These are phyloP conservation scores for Drosophila guanche DNA, from an alignment of 1,140 invertebrate species.

Conservation along the genomic window DNA sequence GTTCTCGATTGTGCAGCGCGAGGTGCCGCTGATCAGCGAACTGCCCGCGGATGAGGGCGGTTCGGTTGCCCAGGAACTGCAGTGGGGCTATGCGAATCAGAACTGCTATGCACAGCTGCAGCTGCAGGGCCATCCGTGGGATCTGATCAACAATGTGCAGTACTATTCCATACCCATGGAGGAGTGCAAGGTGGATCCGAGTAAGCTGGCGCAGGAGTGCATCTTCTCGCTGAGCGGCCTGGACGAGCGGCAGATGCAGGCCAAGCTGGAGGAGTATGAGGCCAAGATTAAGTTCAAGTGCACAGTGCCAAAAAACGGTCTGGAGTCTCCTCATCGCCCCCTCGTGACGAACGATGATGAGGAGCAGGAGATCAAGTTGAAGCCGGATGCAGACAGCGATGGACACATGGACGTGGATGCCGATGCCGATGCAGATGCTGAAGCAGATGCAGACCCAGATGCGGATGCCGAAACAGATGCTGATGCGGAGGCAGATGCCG, in stretches of 20 bases:
- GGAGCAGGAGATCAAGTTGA: constrained; percentile 57
- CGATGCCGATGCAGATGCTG: neutral
- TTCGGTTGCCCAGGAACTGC: constrained; percentile 52
- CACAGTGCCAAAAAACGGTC: constrained; percentile 79
- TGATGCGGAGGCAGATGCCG: constrained; percentile 11
- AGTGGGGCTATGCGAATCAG: constrained; percentile 67
- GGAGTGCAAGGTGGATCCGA: constrained; percentile 84
- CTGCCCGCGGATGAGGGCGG: constrained; percentile 61
- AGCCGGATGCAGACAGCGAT: constrained; percentile 2
- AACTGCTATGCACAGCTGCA: constrained; percentile 84
- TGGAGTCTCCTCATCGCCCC: constrained; percentile 81
- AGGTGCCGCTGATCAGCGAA: constrained; percentile 76
- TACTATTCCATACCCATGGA: constrained; percentile 85
- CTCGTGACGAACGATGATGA: constrained; percentile 70
- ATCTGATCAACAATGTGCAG: constrained; percentile 86
- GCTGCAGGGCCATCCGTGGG: constrained; percentile 86
- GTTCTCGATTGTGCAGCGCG: constrained; percentile 85
- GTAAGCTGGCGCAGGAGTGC: constrained; percentile 83
- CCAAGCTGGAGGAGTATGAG: constrained; percentile 82
- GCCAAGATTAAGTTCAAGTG: constrained; percentile 26
- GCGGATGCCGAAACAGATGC: constrained; percentile 29
- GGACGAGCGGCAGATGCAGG: constrained; percentile 85
- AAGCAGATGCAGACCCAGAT: constrained; percentile 16
- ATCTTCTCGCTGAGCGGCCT: constrained; percentile 85
- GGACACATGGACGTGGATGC: constrained; percentile 2